Evolutionary conservation across 2,888 invertebrate species (phyloP), one percentile per base, ranked within the genome.

Genomic region (Eilema griseolum): DNA sequence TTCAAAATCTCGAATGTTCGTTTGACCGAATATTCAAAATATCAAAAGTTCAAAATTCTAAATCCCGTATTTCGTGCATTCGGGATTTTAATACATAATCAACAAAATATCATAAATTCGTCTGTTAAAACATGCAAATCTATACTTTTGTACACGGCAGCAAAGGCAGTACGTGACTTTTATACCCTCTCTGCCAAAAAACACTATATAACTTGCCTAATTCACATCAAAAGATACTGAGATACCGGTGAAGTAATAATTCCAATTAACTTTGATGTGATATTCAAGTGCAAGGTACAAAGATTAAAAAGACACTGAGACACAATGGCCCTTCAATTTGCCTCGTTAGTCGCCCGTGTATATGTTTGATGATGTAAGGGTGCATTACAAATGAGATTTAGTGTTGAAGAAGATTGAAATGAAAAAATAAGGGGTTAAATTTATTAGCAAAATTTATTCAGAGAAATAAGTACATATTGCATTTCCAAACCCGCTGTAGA

Each of bases 301-400:
- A 79, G 84, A 83, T 82, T 88, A 84, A 91, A 92, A 92, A 91
- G 90, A 89, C 88, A 86, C 84, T 83, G 84, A 84, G 73, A 73
- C 74, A 82, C 68, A 76, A 90, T 86, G 85, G 71, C 82, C 70
- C 92, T 92, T 86, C 87, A 90, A 91, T 90, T 91, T 90, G 85
- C 85, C 86, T 90, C 88, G 88, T 92, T 92, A 91, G 87, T 83
- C 79, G 80, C 73, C 60, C 57, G 33, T 41, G 28, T 52, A 66
- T 69, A 72, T 79, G 86, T 87, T 89, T 89, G 87, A 89, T 89
- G 87, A 81, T 83, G 70, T 70, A 62, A 77, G 86, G 92, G 91
- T 92, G 93, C 86, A 92, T 89, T 83, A 80, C 83, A 86, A 90
- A 86, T 84, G 62, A 79, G 72, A 70, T 65, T 73, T 79, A 79